Evolutionary conservation across 53 echinoderm and acorn worm genomes (phyloP).

Genomic region (Echinarachnius parma): DNA sequence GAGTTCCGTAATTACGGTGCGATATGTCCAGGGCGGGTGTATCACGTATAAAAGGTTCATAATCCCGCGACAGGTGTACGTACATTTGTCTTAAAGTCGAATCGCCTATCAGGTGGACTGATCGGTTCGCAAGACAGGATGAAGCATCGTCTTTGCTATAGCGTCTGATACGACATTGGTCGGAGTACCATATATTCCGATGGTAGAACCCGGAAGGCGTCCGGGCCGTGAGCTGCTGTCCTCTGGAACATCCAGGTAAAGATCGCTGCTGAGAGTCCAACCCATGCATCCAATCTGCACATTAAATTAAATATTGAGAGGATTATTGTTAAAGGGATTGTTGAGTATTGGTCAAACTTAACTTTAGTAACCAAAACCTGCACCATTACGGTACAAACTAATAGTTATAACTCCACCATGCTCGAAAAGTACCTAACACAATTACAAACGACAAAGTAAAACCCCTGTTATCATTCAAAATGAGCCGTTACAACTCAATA

Average conservation of each 20-base stretch:
- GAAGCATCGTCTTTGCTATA: conserved; percentile 16
- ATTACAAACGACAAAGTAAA: too few relatives aligned
- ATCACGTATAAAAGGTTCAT: conserved; percentile 5
- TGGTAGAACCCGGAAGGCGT: conserved; percentile 52
- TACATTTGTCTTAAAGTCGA: conserved; percentile 57
- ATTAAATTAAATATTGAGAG: too few relatives aligned
- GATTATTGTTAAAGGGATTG: too few relatives aligned
- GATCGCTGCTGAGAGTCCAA: conserved; percentile 1
- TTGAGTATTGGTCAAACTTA: too few relatives aligned
- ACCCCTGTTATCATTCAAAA: too few relatives aligned
- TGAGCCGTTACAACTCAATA: too few relatives aligned
- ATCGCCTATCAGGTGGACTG: conserved; percentile 50
- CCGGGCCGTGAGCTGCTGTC: conserved; percentile 11
- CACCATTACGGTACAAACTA: too few relatives aligned
- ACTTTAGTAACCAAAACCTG: too few relatives aligned
- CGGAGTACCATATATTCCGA: conserved; percentile 53
- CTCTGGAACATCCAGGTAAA: conserved; percentile 26
- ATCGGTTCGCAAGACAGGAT: conserved; percentile 43
- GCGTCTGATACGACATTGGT: conserved; percentile 37
- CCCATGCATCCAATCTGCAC: conserved; percentile 5
- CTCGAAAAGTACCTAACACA: too few relatives aligned
- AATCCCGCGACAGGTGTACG: conserved; percentile 9
- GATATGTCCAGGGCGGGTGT: too few relatives aligned
- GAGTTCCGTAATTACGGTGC: conserved; percentile 17
- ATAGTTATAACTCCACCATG: too few relatives aligned